phyloP scores from a whole-genome alignment of 2,888 invertebrate genomes.

The Meghimatium bilineatum region DNA sequence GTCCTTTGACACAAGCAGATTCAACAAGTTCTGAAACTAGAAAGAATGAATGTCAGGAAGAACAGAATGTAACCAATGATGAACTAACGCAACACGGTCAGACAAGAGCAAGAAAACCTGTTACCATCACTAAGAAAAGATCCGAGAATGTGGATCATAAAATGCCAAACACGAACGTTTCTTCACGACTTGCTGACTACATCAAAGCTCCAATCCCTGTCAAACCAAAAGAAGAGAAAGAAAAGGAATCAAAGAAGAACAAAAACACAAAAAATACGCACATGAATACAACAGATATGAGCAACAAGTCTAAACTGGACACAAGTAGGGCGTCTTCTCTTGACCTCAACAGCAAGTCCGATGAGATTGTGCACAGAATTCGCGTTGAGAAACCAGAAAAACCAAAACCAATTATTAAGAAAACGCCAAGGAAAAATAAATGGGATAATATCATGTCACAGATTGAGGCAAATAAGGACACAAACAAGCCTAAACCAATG shows the following conservation, averaged over 20 bases:
- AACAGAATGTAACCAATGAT: background rate
- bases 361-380: slow-evolving; percentile 9
- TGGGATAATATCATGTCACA: slow-evolving; percentile 73
- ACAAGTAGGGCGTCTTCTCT: background rate
- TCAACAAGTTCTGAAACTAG: background rate
- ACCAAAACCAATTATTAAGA: slow-evolving; percentile 69
- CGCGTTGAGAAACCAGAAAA: slow-evolving; percentile 58
- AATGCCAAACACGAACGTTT: slow-evolving; percentile 65
- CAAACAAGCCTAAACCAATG: slow-evolving; percentile 79
- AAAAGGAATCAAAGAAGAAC: slow-evolving; percentile 59
- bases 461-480: slow-evolving; percentile 78
- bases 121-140: slow-evolving; percentile 33
- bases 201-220: slow-evolving; percentile 63
- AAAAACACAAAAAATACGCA: slow-evolving; percentile 58
- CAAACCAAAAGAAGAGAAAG: slow-evolving; percentile 63
- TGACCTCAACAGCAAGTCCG: background rate
- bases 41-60: background rate
- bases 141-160: slow-evolving; percentile 63
- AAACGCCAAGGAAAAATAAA: slow-evolving; percentile 70
- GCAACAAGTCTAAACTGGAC: background rate
- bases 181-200: slow-evolving; percentile 67
- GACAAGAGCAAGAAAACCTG: background rate
- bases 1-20: background rate
- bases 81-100: background rate
- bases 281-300: slow-evolving; percentile 48